phyloP scores from a whole-genome alignment of 2,797 vertebrate genomes.

The Forpus xanthops region DNA sequence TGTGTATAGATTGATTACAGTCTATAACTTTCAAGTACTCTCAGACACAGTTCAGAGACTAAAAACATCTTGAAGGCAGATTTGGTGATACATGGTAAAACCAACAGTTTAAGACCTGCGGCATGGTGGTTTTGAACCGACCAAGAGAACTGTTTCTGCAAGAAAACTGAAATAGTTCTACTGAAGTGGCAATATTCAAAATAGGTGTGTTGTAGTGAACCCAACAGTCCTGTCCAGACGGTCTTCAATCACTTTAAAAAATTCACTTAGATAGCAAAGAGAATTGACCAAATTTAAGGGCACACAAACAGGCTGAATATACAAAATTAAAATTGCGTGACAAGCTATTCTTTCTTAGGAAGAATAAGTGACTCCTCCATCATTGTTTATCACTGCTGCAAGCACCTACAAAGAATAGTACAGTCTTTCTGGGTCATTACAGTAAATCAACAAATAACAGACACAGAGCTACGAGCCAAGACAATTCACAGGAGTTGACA shows the following conservation, averaged over 20 bases:
- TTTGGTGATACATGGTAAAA: neutral
- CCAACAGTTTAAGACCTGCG: accelerated
- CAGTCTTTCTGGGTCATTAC: neutral
- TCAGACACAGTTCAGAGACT: neutral
- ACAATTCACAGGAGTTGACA: neutral
- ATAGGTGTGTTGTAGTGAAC: neutral
- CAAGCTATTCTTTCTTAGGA: neutral
- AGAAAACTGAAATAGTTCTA: neutral
- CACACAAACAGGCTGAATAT: neutral
- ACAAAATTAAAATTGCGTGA: neutral
- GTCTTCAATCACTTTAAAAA: neutral
- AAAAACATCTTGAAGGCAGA: neutral
- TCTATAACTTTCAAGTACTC: neutral
- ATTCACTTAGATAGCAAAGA: neutral
- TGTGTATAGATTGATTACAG: neutral
- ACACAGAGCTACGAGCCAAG: neutral
- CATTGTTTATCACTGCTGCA: neutral
- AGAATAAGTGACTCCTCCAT: neutral
- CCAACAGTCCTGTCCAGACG: neutral
- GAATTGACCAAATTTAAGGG: neutral
- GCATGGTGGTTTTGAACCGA: neutral
- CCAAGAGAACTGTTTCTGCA: neutral
- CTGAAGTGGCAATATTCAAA: neutral
- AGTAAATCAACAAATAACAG: neutral
- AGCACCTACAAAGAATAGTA: neutral